Evolutionary conservation across 2,888 invertebrate species (phyloP), one percentile per base, ranked within the genome.

Genomic region (Nomada hirtipes): DNA sequence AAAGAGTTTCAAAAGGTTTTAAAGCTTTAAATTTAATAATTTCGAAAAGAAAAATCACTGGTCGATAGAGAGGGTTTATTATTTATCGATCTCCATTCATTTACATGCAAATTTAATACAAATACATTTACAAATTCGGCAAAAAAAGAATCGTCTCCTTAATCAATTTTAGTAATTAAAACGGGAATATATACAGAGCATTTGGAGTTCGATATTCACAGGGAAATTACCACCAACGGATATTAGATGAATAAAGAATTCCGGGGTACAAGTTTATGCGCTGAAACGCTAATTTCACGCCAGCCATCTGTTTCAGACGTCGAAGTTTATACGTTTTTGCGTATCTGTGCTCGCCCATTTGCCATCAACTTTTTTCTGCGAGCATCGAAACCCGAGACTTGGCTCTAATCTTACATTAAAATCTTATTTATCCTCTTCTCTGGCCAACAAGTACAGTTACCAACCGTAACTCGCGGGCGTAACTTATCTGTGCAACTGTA

Each of bases 351-450:
- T 64, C 29, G 36, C 20, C 36, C 53, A 42, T 55, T 18, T 15
- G 36, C 36, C 20, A 18, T 68, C 10, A 42, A 23, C 4, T 20
- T 23, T 53, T 4, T 1, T 4, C 53, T 23, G 36, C 15, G 15
- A 36, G 11, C 36, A 23, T 68, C 10, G 20, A 4, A 23, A 23
- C 23, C 10, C 53, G 18, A 9, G 15, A 42, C 42, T 68, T 68
- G 67, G 36, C 53, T 11, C 23, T 53, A 20, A 36, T 53, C 53
- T 53, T 36, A 23, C 47, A 52, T 61, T 52, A 23, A 61, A 59
- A 61, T 61, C 18, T 15, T 60, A 23, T 60, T 2, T 47, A 60
- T 60, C 10, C 11, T 53, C 4, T 2, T 15, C n/a, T 10, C 0
- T 15, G 3, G 2, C 0, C 15, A 11, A 11, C 13, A 67, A 67